Evolutionary conservation across 2,113 vertebrate species (phyloP).

Genomic region (Psilopogon haemacephalus): DNA sequence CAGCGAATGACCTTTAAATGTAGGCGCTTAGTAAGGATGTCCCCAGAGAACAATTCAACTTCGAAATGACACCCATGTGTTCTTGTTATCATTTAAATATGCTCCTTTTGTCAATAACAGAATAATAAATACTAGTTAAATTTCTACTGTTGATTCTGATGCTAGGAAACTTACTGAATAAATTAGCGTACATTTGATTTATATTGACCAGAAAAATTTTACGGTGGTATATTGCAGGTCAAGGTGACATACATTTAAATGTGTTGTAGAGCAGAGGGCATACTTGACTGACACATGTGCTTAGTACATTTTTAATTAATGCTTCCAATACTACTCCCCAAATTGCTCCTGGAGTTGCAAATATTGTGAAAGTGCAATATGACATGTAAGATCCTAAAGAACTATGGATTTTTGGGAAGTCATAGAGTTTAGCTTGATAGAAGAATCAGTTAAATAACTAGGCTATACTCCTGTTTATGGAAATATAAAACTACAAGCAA

Average conservation of each 20-base stretch:
- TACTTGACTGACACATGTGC: conserved; percentile 73
- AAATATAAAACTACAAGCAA: background rate
- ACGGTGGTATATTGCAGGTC: conserved; percentile 75
- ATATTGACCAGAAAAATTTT: conserved; percentile 79
- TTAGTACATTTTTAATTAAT: conserved; percentile 76
- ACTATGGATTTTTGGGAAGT: background rate
- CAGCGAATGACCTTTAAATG: conserved; percentile 81
- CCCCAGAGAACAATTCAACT: conserved; percentile 81
- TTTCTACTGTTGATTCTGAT: conserved; percentile 84
- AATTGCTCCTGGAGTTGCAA: conserved; percentile 41
- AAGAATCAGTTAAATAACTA: background rate
- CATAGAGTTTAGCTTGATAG: background rate
- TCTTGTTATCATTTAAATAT: conserved; percentile 84
- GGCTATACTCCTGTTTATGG: background rate
- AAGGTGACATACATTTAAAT: conserved; percentile 79
- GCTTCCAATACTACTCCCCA: conserved; percentile 49
- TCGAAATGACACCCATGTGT: conserved; percentile 77
- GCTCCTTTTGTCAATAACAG: conserved; percentile 80
- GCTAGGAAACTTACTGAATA: conserved; percentile 75
- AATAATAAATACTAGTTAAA: conserved; percentile 82
- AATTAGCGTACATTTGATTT: conserved; percentile 79
- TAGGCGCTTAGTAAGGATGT: conserved; percentile 66
- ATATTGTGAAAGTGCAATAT: conserved; percentile 13
- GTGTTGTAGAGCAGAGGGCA: conserved; percentile 69
- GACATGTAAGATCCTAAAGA: background rate